These are phyloP conservation scores for Cataglyphis altisquamis DNA, from an alignment of 2,888 invertebrate species.

Conservation along the genomic window DNA sequence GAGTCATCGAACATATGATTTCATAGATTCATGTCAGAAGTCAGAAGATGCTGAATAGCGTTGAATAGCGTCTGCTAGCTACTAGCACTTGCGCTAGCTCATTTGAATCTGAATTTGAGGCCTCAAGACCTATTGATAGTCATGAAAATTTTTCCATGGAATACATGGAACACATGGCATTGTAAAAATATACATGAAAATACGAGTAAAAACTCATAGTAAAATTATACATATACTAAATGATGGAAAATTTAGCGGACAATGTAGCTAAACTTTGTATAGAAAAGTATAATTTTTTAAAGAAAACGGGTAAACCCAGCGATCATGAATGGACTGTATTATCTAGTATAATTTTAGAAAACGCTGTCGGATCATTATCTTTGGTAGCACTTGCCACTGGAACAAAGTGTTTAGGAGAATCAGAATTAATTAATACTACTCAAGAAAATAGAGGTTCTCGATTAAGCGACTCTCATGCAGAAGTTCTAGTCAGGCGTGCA, in stretches of 20 bases:
- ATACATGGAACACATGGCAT: background rate
- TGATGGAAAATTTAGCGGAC: conserved; percentile 85
- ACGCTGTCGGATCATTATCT: conserved; percentile 83
- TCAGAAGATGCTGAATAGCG: no score
- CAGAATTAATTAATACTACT: conserved; percentile 85
- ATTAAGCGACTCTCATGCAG: conserved; percentile 97
- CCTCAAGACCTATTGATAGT: no score
- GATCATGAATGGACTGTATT: conserved; percentile 94
- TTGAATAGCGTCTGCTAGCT: no score
- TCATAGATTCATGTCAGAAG: no score
- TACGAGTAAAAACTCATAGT: background rate
- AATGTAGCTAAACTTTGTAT: conserved; percentile 89
- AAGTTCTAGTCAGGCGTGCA: conserved; percentile 94
- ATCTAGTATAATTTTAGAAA: conserved; percentile 90
- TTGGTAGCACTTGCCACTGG: conserved; percentile 96
- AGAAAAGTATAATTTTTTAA: conserved; percentile 88
- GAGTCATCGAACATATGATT: no score
- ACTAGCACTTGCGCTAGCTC: no score
- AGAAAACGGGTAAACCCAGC: conserved; percentile 94
- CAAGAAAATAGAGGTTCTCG: conserved; percentile 90
- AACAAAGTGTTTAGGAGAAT: conserved; percentile 95
- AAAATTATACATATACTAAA: background rate
- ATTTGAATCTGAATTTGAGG: no score
- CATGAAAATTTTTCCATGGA: no score
- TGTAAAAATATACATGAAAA: background rate